phyloP scores from a whole-genome alignment of 2,888 invertebrate genomes.

The Eilema griseolum region DNA sequence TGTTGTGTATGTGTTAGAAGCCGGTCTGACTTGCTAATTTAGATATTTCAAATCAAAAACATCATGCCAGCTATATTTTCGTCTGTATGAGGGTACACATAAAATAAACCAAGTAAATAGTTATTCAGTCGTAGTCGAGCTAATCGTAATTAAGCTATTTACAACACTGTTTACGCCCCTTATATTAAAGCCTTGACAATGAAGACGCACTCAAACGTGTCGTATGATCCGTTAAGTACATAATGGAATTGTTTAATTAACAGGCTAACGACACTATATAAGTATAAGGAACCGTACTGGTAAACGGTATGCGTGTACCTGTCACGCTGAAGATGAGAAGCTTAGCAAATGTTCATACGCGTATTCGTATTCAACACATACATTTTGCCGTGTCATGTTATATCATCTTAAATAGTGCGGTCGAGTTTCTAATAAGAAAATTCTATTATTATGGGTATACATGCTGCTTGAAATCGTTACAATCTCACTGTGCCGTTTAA shows the following conservation, averaged over 20 bases:
- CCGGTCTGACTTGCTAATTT: background rate
- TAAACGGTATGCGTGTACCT: background rate
- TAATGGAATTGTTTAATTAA: conserved; percentile 15
- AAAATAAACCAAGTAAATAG: background rate
- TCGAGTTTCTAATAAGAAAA: background rate
- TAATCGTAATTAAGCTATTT: background rate
- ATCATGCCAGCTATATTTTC: background rate
- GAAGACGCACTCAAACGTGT: background rate
- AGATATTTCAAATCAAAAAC: background rate
- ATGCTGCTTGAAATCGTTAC: too few species aligned
- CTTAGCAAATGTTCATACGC: conserved; percentile 29
- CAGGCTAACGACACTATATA: background rate
- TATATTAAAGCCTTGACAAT: background rate
- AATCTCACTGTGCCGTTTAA: too few species aligned
- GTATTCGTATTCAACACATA: conserved; percentile 6
- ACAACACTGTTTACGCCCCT: background rate
- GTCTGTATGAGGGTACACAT: background rate
- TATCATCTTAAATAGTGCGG: background rate
- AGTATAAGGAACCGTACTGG: background rate
- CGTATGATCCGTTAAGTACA: background rate
- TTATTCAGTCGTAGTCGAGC: background rate
- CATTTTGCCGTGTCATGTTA: conserved; percentile 10
- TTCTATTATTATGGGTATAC: background rate
- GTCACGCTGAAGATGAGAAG: conserved; percentile 15
- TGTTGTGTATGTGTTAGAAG: background rate